Conservation (phyloP, 2,113 vertebrate genomes). For the Heterochromis multidens region DNA sequence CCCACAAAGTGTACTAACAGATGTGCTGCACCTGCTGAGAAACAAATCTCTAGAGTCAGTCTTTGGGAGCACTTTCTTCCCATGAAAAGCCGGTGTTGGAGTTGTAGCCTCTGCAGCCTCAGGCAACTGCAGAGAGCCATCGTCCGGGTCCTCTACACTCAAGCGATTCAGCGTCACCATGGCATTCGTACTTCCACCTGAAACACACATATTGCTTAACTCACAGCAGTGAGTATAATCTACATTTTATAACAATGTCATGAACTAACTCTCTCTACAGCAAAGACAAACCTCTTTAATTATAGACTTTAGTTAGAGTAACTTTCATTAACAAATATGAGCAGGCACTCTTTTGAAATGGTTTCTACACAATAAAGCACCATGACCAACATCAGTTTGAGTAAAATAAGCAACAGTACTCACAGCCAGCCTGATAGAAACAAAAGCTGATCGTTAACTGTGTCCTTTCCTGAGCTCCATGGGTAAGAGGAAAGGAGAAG, state of each 20-base stretch:
- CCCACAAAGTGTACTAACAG: neutral
- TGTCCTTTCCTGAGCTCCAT: slow-evolving; percentile 3
- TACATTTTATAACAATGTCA: neutral
- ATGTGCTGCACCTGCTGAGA: slow-evolving; percentile 60
- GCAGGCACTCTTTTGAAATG: neutral
- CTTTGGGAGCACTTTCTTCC: neutral
- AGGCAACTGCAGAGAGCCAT: slow-evolving; percentile 42
- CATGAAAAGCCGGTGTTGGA: neutral
- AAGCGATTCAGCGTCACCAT: slow-evolving; percentile 65
- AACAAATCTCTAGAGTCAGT: slow-evolving; percentile 49
- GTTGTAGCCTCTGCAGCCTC: slow-evolving; percentile 14
- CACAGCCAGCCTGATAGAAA: neutral
- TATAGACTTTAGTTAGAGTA: neutral
- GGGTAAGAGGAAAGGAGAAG: neutral
- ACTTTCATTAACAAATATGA: neutral
- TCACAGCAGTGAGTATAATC: neutral
- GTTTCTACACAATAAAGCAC: neutral
- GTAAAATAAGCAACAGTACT: neutral
- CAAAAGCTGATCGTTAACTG: neutral
- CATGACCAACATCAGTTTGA: neutral
- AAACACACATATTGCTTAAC: neutral
- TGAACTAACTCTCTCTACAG: neutral
- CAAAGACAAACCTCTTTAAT: neutral
- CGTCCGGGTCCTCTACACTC: slow-evolving; percentile 47
- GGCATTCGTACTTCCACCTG: neutral